phyloP scores from a whole-genome alignment of 2,888 invertebrate genomes.

The Tortrix viridana region DNA sequence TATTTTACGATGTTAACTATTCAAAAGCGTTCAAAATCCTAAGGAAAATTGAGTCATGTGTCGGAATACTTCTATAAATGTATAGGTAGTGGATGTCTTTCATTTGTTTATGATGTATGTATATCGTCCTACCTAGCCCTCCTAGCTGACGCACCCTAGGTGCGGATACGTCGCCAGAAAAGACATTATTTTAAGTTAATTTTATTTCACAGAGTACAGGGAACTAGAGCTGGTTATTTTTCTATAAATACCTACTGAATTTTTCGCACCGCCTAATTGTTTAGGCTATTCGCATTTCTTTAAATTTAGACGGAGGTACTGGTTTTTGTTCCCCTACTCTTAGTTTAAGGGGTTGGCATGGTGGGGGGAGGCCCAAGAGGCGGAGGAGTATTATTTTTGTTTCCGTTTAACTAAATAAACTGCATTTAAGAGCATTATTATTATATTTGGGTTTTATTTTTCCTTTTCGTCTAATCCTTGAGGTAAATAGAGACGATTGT shows the following conservation, averaged over 20 bases:
- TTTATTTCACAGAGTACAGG: slow-evolving; percentile 6
- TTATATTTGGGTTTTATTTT: slow-evolving; percentile 18
- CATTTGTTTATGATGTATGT: not conserved
- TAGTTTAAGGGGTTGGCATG: slow-evolving; percentile 16
- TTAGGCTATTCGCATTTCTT: slow-evolving; percentile 12
- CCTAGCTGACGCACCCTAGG: not conserved
- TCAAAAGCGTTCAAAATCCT: no score
- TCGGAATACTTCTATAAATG: no score
- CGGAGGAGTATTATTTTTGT: slow-evolving; percentile 23
- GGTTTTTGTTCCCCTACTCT: not conserved
- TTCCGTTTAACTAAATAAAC: slow-evolving; percentile 31
- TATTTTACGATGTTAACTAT: no score
- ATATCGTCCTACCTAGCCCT: not conserved
- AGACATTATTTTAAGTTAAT: slow-evolving; percentile 18
- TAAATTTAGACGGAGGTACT: not conserved
- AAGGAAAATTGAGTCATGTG: no score
- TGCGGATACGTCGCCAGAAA: slow-evolving; percentile 9
- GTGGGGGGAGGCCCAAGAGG: slow-evolving; percentile 16
- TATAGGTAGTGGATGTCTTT: not conserved
- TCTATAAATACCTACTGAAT: no score
- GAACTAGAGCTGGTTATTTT: not conserved
- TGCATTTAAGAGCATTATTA: slow-evolving; percentile 37
- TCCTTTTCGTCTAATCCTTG: no score
- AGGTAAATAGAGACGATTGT: no score
- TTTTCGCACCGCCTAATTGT: no score